phyloP scores from a whole-genome alignment of 2,113 vertebrate species.

The Lepisosteus osseus region DNA sequence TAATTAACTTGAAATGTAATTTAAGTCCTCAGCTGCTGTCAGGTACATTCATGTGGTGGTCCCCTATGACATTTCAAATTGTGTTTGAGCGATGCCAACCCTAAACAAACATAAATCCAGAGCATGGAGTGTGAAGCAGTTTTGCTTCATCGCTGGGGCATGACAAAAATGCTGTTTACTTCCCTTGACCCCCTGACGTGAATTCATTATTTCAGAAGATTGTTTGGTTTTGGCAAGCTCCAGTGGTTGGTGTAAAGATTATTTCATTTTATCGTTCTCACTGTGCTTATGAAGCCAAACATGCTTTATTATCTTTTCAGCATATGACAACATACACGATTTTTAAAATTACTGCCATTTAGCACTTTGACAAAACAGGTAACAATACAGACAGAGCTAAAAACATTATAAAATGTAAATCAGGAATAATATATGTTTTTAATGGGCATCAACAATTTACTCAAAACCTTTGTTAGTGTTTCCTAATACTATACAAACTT shows the following conservation, averaged over 20 bases:
- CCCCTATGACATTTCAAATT: not conserved
- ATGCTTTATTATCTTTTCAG: constrained; percentile 6
- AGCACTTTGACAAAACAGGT: not conserved
- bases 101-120: constrained; percentile 46
- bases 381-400: not conserved
- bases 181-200: constrained; percentile 36
- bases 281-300: not conserved
- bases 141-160: constrained; percentile 36
- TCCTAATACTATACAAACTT: too few relatives aligned
- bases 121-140: constrained; percentile 38
- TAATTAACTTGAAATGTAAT: not conserved
- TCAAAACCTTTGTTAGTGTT: too few relatives aligned
- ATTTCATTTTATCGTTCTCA: constrained; percentile 4
- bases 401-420: too few relatives aligned
- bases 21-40: not conserved
- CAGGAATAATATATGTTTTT: too few relatives aligned
- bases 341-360: constrained; percentile 1
- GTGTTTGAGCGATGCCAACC: not conserved
- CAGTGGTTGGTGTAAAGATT: not conserved
- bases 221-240: constrained; percentile 39
- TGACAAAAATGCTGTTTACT: constrained; percentile 33
- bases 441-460: too few relatives aligned
- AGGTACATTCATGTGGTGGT: not conserved
- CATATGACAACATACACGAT: not conserved
- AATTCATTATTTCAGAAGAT: constrained; percentile 45